Percentiles rank a stretch among this genome's conserved stretches.
phyloP scores from a whole-genome alignment of 1,140 invertebrate genomes.

The Apis cerana region DNA sequence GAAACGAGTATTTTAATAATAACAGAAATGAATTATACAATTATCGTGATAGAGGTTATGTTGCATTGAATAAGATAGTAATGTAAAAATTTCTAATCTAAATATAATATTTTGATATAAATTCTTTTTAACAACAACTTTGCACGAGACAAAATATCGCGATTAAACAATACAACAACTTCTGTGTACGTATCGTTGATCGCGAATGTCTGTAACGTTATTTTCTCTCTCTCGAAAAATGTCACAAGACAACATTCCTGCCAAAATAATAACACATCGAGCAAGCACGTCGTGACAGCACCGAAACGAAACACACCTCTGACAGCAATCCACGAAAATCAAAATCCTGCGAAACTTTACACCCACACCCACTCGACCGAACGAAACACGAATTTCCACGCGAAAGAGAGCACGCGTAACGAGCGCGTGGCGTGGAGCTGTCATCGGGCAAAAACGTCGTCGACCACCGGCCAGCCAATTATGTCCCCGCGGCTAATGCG shows the following conservation, averaged over 20 bases:
- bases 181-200: too few relatives aligned
- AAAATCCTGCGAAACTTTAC: background rate
- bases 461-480: constrained; percentile 33
- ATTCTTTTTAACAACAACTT: too few relatives aligned
- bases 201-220: background rate
- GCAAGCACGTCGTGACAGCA: background rate
- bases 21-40: background rate
- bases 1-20: background rate
- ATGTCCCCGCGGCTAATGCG: constrained; percentile 34
- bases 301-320: background rate
- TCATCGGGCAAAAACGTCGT: constrained; percentile 16
- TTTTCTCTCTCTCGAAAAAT: background rate
- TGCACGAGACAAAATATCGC: too few relatives aligned
- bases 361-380: background rate
- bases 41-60: background rate
- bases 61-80: background rate
- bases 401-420: constrained; percentile 11
- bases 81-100: too few relatives aligned
- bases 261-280: background rate
- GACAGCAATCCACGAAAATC: background rate
- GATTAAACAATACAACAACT: too few relatives aligned
- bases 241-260: background rate
- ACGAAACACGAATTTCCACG: background rate
- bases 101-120: too few relatives aligned
- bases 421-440: constrained; percentile 10